Percentiles rank a stretch among this genome's conserved stretches.
Evolutionary conservation across 2,797 vertebrate genomes (phyloP).

Genomic region (Gymnopithys bicolor): DNA sequence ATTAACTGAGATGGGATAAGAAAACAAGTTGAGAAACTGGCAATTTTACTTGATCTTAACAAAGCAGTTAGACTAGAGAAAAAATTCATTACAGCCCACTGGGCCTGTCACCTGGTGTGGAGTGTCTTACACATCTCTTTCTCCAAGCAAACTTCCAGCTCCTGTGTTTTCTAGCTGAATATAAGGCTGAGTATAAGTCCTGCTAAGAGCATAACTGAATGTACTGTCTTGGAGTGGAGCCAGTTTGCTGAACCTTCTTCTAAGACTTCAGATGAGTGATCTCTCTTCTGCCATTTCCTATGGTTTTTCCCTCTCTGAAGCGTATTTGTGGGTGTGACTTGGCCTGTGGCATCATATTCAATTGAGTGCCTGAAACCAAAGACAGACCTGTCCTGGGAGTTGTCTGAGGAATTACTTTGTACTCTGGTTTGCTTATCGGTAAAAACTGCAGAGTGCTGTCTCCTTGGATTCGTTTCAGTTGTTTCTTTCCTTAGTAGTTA

Average conservation of each 20-base stretch:
- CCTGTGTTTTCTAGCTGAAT: neutral
- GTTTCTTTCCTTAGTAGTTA: neutral
- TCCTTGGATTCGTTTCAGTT: neutral
- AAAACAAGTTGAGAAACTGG: neutral
- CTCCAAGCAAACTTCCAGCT: neutral
- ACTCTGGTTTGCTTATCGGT: neutral
- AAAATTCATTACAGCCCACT: neutral
- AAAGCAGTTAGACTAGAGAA: neutral
- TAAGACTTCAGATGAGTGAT: neutral
- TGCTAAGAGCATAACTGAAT: neutral
- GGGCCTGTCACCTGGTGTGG: neutral
- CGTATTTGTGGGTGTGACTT: neutral
- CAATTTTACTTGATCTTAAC: neutral
- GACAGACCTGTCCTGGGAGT: neutral
- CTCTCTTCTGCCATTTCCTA: neutral
- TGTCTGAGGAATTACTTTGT: neutral
- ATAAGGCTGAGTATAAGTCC: neutral
- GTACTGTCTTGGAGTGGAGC: neutral
- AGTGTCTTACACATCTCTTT: neutral
- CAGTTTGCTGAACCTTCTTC: neutral
- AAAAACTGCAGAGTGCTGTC: neutral
- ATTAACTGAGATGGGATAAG: neutral
- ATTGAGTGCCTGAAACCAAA: neutral
- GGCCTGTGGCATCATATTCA: neutral
- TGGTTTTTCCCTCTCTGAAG: neutral